Evolutionary conservation across 2,888 invertebrate genomes (phyloP).

Genomic region (Hymenopus coronatus): DNA sequence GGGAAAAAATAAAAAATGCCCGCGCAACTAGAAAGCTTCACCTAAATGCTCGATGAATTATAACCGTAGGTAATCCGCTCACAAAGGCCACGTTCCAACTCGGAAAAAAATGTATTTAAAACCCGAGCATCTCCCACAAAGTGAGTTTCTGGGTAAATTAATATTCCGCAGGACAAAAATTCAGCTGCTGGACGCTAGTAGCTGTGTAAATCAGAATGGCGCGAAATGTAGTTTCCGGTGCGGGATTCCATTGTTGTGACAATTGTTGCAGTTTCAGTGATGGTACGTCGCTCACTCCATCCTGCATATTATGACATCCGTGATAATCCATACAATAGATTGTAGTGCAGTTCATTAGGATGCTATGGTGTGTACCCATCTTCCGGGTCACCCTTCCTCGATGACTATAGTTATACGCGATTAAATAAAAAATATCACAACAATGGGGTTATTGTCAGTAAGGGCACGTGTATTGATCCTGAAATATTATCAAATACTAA

Average conservation of each 20-base stretch:
- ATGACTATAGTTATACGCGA: neutral
- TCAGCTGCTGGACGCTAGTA: neutral
- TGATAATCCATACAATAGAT: neutral
- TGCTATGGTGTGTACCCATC: neutral
- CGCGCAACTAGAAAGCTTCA: neutral
- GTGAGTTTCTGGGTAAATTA: neutral
- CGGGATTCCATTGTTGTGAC: neutral
- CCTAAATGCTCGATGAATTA: neutral
- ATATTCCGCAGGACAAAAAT: neutral
- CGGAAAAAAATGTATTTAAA: neutral
- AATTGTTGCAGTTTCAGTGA: neutral
- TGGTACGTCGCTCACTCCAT: neutral
- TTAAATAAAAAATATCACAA: neutral
- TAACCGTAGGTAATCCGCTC: neutral
- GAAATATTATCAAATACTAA: too few species aligned
- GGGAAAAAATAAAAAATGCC: neutral
- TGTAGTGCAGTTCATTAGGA: neutral
- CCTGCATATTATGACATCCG: neutral
- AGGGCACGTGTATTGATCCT: too few species aligned
- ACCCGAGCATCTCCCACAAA: neutral
- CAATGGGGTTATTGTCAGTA: too few species aligned
- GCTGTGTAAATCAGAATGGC: neutral
- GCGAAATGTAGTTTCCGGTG: neutral
- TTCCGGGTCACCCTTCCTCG: neutral
- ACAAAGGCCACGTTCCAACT: neutral